phyloP scores from a whole-genome alignment of 2,888 invertebrate genomes.

The Caenorhabditis sulstoni region DNA sequence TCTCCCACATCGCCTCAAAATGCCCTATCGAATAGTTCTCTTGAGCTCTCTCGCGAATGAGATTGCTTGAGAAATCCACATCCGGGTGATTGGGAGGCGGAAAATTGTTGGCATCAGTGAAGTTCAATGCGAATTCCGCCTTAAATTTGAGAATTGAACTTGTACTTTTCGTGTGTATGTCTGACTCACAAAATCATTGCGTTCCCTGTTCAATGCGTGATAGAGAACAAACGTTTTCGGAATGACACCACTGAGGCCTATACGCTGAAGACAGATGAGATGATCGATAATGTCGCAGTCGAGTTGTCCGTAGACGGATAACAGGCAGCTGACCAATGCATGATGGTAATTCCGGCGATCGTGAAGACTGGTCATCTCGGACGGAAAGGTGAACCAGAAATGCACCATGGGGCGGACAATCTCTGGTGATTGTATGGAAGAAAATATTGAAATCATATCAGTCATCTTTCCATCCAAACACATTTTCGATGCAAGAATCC shows the following conservation, averaged over 20 bases:
- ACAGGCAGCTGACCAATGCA: constrained; percentile 7
- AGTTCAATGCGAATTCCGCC: not conserved
- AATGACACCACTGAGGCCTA: constrained; percentile 13
- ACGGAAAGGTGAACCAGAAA: constrained; percentile 24
- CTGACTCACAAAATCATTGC: constrained; percentile 24
- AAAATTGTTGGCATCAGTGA: constrained; percentile 12
- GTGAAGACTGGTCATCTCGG: not conserved
- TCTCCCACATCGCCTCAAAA: constrained; percentile 27
- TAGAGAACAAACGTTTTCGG: constrained; percentile 26
- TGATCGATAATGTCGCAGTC: not conserved
- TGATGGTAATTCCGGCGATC: constrained; percentile 6
- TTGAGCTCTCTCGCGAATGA: not conserved
- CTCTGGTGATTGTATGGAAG: not conserved
- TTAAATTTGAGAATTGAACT: not conserved
- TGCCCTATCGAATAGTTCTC: constrained; percentile 1
- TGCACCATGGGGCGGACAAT: constrained; percentile 21
- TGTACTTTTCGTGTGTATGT: no score
- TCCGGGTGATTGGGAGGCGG: not conserved
- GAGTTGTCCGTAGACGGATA: not conserved
- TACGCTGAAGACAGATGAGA: not conserved
- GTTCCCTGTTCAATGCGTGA: constrained; percentile 9
- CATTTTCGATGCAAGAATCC: no score
- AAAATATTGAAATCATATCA: not conserved
- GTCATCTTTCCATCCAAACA: no score
- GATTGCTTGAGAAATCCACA: not conserved